Evolutionary conservation across 2,113 vertebrate species (phyloP).

Genomic region (Chrysemys picta): DNA sequence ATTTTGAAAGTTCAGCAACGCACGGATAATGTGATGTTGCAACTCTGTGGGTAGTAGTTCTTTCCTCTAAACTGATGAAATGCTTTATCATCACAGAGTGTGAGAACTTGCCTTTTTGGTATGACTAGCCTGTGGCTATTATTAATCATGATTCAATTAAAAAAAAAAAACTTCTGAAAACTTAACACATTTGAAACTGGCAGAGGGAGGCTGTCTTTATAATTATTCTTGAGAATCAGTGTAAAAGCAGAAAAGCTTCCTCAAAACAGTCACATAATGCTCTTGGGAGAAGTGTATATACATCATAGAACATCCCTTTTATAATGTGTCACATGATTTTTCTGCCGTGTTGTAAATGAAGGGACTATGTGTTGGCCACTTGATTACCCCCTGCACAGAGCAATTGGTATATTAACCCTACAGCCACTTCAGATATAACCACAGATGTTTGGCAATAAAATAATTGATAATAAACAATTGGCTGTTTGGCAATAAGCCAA

Average conservation of each 20-base stretch:
- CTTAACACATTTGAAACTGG: constrained; percentile 58
- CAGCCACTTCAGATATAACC: background rate
- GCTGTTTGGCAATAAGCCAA: background rate
- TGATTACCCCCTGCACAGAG: background rate
- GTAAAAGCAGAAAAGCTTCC: constrained; percentile 5
- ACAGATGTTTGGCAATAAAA: background rate
- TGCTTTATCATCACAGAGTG: constrained; percentile 66
- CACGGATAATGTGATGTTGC: constrained; percentile 45
- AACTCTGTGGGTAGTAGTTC: constrained; percentile 45
- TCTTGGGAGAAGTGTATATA: background rate
- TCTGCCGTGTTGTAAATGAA: constrained; percentile 64
- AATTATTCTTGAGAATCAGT: constrained; percentile 3
- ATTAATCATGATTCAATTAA: constrained; percentile 76
- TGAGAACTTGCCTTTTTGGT: constrained; percentile 64
- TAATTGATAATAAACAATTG: background rate
- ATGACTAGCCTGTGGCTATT: constrained; percentile 76
- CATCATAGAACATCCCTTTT: background rate
- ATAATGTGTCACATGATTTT: constrained; percentile 23
- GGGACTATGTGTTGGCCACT: background rate
- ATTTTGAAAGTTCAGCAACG: constrained; percentile 54
- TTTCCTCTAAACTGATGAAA: constrained; percentile 44
- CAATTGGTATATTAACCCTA: background rate
- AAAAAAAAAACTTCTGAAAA: constrained; percentile 44
- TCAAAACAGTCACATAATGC: background rate
- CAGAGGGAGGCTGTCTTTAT: constrained; percentile 6